These are phyloP conservation scores for Cariama cristata DNA, from an alignment of 2,113 vertebrate species.

Conservation along the genomic window DNA sequence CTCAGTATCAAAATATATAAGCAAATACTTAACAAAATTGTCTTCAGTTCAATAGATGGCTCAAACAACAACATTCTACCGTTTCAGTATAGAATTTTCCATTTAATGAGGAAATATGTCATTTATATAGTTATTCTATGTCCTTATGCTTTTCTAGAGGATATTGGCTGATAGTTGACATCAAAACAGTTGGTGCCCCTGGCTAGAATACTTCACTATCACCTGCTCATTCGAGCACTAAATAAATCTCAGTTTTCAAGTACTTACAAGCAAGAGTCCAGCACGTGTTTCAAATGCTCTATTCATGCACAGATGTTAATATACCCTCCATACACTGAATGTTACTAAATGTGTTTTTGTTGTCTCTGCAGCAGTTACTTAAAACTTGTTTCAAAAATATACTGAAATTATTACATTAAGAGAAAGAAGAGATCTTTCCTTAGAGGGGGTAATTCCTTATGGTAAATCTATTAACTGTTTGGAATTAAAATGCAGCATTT, in stretches of 20 bases:
- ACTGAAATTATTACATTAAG: background rate
- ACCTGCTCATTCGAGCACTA: conserved; percentile 36
- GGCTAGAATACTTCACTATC: conserved; percentile 61
- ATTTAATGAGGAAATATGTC: background rate
- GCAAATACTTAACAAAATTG: background rate
- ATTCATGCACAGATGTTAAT: conserved; percentile 19
- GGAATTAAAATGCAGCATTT: background rate
- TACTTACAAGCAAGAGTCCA: conserved; percentile 60
- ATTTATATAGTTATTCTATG: background rate
- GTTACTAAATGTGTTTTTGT: background rate
- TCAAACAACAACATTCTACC: background rate
- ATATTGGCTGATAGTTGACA: conserved; percentile 18
- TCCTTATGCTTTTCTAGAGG: conserved; percentile 1
- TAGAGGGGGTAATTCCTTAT: background rate
- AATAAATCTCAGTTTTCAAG: conserved; percentile 68
- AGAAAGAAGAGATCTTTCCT: background rate
- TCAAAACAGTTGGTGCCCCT: conserved; percentile 52
- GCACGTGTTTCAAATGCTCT: conserved; percentile 43
- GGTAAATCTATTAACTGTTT: background rate
- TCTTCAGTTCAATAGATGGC: background rate
- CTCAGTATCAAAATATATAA: background rate
- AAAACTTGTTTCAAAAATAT: background rate
- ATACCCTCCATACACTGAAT: background rate
- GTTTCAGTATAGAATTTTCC: background rate
- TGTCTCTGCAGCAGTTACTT: background rate